Evolutionary conservation across 2,888 invertebrate genomes (phyloP).

Genomic region (Melinaea marsaeus): DNA sequence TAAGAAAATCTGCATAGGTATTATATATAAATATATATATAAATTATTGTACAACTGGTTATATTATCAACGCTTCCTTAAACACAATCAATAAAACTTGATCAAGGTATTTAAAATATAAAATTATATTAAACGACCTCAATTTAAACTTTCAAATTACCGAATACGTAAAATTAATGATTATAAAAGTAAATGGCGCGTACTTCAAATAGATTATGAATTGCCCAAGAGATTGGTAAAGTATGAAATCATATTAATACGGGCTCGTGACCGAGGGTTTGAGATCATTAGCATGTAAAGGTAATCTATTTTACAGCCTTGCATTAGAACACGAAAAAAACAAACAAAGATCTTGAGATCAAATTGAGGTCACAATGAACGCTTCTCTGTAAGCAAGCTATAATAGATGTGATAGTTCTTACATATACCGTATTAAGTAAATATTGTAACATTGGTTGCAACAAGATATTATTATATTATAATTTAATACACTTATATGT

Average conservation of each 20-base stretch:
- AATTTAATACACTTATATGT: too few species aligned
- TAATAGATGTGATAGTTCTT: too few species aligned
- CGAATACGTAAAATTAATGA: slow-evolving; percentile 11
- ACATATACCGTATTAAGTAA: too few species aligned
- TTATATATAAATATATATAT: too few species aligned
- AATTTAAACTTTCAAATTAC: slow-evolving; percentile 5
- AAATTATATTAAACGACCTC: slow-evolving; percentile 1
- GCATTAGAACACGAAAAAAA: slow-evolving; percentile 21
- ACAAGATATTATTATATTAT: too few species aligned
- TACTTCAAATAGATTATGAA: slow-evolving; percentile 18
- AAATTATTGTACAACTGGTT: too few species aligned
- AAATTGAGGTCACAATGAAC: slow-evolving; percentile 8
- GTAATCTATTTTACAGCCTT: slow-evolving; percentile 27
- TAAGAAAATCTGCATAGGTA: too few species aligned
- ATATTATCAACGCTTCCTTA: not conserved
- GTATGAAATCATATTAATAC: slow-evolving; percentile 21
- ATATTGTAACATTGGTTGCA: too few species aligned
- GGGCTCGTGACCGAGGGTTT: slow-evolving; percentile 25
- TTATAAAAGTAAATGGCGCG: not conserved
- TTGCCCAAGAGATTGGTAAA: slow-evolving; percentile 2
- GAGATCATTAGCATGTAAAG: slow-evolving; percentile 30
- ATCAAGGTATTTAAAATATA: not conserved
- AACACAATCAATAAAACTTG: not conserved
- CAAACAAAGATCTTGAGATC: slow-evolving; percentile 16
- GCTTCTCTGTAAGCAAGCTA: too few species aligned